A percentile compares a stretch with the other conserved stretches of the same genome.
phyloP scores from a whole-genome alignment of 2,888 invertebrate genomes.

The Drosophila emarginata region DNA sequence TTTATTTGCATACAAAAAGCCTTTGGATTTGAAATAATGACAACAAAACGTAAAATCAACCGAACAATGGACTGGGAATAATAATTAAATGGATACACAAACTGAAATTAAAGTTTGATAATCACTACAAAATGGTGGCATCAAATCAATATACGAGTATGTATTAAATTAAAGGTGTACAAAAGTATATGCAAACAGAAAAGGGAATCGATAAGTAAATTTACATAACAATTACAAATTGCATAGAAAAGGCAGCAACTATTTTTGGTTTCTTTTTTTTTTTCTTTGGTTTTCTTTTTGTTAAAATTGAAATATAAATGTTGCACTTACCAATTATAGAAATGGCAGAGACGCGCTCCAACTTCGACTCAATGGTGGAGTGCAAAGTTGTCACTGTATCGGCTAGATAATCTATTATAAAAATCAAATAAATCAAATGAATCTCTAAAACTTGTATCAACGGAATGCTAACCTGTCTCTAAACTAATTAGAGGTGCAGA shows the following conservation, averaged over 20 bases:
- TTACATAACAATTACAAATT: slow-evolving; percentile 72
- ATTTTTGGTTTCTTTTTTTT: slow-evolving; percentile 1
- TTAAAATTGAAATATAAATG: slow-evolving; percentile 13
- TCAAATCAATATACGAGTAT: slow-evolving; percentile 29
- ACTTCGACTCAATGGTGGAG: slow-evolving; percentile 75
- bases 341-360: slow-evolving; percentile 78
- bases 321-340: slow-evolving; percentile 77
- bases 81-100: slow-evolving; percentile 35
- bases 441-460: no score
- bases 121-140: slow-evolving; percentile 63
- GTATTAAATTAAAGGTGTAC: slow-evolving; percentile 37
- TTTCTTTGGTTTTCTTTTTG: background rate
- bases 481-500: slow-evolving; percentile 42
- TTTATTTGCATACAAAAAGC: slow-evolving; percentile 78
- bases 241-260: slow-evolving; percentile 46
- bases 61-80: slow-evolving; percentile 38
- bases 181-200: slow-evolving; percentile 65
- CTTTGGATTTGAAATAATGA: slow-evolving; percentile 62
- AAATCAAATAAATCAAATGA: background rate
- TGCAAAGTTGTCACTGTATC: slow-evolving; percentile 78
- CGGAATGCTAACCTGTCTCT: slow-evolving; percentile 52
- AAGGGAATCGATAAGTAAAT: slow-evolving; percentile 59
- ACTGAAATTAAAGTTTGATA: slow-evolving; percentile 24
- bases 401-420: slow-evolving; percentile 62
- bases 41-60: slow-evolving; percentile 34